A percentile compares a stretch with the other conserved stretches of the same genome.
Conservation (phyloP, 1,140 invertebrate species). For the Brachionus plicatilis region DNA sequence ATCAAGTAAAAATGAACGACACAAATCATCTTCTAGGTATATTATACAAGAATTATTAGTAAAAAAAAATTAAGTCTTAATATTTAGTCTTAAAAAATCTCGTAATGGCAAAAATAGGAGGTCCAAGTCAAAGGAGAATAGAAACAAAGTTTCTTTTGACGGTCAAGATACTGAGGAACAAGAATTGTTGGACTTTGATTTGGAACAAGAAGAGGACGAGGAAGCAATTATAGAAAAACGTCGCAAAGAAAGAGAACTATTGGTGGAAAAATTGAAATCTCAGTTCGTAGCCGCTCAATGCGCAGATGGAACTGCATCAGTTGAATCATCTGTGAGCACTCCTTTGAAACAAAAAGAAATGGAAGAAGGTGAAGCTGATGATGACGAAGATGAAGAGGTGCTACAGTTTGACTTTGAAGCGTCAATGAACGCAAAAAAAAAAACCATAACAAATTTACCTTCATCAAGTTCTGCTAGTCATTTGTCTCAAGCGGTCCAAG, state of each 20-base stretch:
- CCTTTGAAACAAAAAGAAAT: background rate
- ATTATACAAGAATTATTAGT: background rate
- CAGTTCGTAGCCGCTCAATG: background rate
- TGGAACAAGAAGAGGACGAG: constrained; percentile 76
- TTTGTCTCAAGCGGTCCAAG: background rate
- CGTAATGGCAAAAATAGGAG: background rate
- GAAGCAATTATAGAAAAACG: constrained; percentile 84
- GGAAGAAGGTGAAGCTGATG: constrained; percentile 26
- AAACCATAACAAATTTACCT: background rate
- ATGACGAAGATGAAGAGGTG: constrained; percentile 38
- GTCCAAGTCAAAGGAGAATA: background rate
- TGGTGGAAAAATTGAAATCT: constrained; percentile 51
- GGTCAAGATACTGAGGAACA: background rate
- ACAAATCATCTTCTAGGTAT: background rate
- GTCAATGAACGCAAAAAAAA: constrained; percentile 28
- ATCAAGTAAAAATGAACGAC: background rate
- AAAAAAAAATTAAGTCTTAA: background rate
- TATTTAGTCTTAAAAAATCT: background rate
- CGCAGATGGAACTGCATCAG: background rate
- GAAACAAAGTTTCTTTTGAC: background rate
- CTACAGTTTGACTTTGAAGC: constrained; percentile 36
- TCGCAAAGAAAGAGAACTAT: constrained; percentile 78
- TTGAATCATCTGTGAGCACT: background rate
- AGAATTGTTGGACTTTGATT: background rate
- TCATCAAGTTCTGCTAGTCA: background rate